Conservation (phyloP, 2,888 invertebrate species). For the Phaedon cochleariae region DNA sequence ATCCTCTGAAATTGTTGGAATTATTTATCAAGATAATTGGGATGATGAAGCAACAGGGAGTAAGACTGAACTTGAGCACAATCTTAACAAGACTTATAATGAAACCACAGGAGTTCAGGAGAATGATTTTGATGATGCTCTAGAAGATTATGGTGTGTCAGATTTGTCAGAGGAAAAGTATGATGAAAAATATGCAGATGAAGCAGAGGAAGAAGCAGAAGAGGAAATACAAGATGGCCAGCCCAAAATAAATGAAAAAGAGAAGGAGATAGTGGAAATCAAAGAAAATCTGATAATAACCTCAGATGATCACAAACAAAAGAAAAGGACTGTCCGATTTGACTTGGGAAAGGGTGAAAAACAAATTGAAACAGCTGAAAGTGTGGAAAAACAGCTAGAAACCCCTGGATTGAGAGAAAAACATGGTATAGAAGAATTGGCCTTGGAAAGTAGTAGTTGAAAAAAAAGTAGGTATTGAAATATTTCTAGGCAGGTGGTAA, state of each 20-base stretch:
- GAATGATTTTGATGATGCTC: no score
- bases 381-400: neutral
- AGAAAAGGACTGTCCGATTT: slow-evolving; percentile 33
- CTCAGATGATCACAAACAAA: slow-evolving; percentile 24
- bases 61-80: neutral
- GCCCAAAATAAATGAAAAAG: neutral
- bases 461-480: no score
- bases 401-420: neutral
- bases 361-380: neutral
- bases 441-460: neutral
- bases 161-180: neutral
- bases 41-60: slow-evolving; percentile 14
- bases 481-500: no score
- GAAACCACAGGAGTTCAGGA: no score
- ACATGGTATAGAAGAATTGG: neutral
- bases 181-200: slow-evolving; percentile 5
- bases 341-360: slow-evolving; percentile 12
- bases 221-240: slow-evolving; percentile 8
- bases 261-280: slow-evolving; percentile 16
- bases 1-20: neutral
- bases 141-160: no score
- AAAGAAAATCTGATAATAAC: slow-evolving; percentile 33
- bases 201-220: slow-evolving; percentile 9
- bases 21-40: slow-evolving; percentile 25
- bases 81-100: no score